Conservation (phyloP, 2,113 vertebrate genomes). For the Orycteropus afer region DNA sequence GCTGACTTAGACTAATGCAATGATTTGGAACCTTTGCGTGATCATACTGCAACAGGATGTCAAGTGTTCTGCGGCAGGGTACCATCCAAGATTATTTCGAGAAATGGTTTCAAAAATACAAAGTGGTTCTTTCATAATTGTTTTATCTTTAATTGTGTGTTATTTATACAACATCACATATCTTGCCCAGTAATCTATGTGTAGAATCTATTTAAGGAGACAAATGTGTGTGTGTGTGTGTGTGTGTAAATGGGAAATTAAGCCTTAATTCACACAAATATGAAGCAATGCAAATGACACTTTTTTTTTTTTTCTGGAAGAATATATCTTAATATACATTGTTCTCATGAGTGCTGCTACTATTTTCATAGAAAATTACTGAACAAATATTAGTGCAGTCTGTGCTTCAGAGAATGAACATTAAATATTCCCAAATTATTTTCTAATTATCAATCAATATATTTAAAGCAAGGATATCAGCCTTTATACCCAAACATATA, state of each 20-base stretch:
- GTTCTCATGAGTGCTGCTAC: slow-evolving; percentile 33
- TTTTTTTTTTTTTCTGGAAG: slow-evolving; percentile 37
- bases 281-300: neutral
- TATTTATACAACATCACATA: neutral
- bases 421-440: slow-evolving; percentile 54
- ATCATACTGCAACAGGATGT: neutral
- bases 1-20: neutral
- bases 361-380: slow-evolving; percentile 58
- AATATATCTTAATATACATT: slow-evolving; percentile 60
- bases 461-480: slow-evolving; percentile 59
- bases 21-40: neutral
- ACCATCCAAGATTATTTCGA: neutral
- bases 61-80: neutral
- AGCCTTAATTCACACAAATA: neutral
- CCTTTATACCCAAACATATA: neutral
- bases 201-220: neutral
- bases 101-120: neutral
- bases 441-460: slow-evolving; percentile 63
- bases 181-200: neutral
- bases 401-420: slow-evolving; percentile 38
- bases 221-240: neutral
- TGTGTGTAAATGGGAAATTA: neutral
- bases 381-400: slow-evolving; percentile 41
- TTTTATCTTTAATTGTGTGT: slow-evolving; percentile 8
- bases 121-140: neutral